Evolutionary conservation across 1,140 invertebrate species (phyloP), one percentile per base, ranked within the genome.

Genomic region (Reticulitermes speratus): DNA sequence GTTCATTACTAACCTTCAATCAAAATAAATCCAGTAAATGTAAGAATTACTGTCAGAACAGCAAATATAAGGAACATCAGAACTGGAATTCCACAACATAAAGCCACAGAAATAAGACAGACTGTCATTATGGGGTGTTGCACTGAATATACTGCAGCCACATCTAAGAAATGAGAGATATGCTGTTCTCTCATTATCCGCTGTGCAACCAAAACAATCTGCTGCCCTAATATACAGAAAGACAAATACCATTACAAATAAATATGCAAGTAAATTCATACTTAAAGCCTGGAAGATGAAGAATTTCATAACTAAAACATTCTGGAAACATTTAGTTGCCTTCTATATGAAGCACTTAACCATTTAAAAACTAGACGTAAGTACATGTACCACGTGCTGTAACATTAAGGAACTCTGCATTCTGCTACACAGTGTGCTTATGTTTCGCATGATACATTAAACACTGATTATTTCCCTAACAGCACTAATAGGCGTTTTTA

Each of bases 1-100:
- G 14, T 48, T 48, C 9, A 48, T 75, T 75, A 86, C 83, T 44
- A 52, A 87, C 87, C 87, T 87, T 87, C 87, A 85, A 87, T 86
- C 25, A 87, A 23, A 30, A 87, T 38, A 69, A 87, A 87, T 81
- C 87, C 87, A 59, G 84, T 55, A 84, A 87, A 86, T 32, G 87
- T 87, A 32, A 87, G 44, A 11, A 87, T 32, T 11, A 85, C 75
- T 48, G 87, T 85, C 23, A 87, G 38, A 30, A 83, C 48, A 30
- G 85, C 87, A 83, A 87, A 87, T 25, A 85, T 5, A 32, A 87
- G n/a, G 52, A 87, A 87, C 83, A 87, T 83, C 45, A 87, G 25
- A 38, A 87, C n/a, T n/a, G 87, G 87, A 65, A 87, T 87, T 19
- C 84, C 84, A 86, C 87, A 87, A 25, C 69, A 85, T 44, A 87